Evolutionary conservation across 2,888 invertebrate genomes (phyloP), one percentile per base, ranked within the genome.

Genomic region (Physocephala rufipes): DNA sequence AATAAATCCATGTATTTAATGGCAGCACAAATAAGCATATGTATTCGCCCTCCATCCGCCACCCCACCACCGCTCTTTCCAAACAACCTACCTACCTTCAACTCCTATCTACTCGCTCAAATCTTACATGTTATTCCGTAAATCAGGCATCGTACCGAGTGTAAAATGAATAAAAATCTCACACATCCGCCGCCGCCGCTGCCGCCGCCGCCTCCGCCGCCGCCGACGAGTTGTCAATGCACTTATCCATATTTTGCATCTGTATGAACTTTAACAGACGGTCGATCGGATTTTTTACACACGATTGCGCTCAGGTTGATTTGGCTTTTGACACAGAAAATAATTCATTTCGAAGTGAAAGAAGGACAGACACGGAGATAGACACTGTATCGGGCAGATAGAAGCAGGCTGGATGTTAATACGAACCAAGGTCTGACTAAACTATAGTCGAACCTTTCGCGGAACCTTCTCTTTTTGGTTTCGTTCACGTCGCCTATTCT

Each of bases 251-350:
- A n/a, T 15, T 36, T 9, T 36, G 26, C 7, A 49, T 19, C 26
- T n/a, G 51, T 9, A 36, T 19, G 7, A 24, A 16, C 55, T 43
- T 19, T 15, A 36, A 36, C 45, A 58, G 19, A 53, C 55, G 43
- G 19, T 55, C 67, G 53, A n/a, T n/a, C n/a, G 43, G 45, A 36
- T 80, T 79, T 76, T 66, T 77, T 78, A 76, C 79, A 79, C 78
- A 76, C 78, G 80, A 77, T 63, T 78, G 79, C 73, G 69, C 73
- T 73, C 76, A 78, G 77, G 72, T 62, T 70, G 72, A 70, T 72
- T 72, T 72, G 70, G 66, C 69, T 72, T 72, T 70, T 63, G 72
- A 72, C 72, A 72, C 70, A 65, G 70, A 69, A 72, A 68, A 72
- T 72, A 68, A 68, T 68, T 61, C 51, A 68, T 68, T 61, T 62